These are phyloP conservation scores for Hypselothyrea guttata DNA, from an alignment of 2,888 invertebrate genomes.

Conservation along the genomic window DNA sequence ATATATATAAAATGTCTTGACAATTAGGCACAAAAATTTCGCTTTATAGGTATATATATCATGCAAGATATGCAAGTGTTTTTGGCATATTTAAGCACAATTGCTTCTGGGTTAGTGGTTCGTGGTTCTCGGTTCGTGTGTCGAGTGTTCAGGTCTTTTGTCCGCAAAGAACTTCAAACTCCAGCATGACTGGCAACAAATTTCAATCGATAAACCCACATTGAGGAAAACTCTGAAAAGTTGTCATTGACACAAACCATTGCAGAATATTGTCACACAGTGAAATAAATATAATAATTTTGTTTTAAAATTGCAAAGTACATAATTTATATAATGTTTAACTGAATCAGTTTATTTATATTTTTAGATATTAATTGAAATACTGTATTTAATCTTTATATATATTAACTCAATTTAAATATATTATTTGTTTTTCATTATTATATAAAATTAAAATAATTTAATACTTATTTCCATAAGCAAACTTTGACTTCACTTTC, in stretches of 20 bases:
- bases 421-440: no score
- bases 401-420: no score
- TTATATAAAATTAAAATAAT: no score
- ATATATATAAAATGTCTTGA: constrained; percentile 23
- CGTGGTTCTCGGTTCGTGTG: background rate
- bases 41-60: background rate
- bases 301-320: background rate
- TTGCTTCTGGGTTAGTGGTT: constrained; percentile 36
- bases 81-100: background rate
- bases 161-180: background rate
- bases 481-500: no score
- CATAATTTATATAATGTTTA: background rate
- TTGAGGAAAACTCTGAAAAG: no score
- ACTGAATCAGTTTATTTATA: background rate
- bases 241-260: background rate
- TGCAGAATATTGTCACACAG: background rate
- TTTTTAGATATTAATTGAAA: no score
- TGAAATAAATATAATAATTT: background rate
- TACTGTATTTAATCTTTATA: no score
- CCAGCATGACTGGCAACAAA: constrained; percentile 32
- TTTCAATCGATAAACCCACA: background rate
- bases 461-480: no score
- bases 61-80: background rate
- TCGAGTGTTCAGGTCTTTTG: constrained; percentile 1
- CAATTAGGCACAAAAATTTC: constrained; percentile 62